Evolutionary conservation across 1,140 invertebrate genomes (phyloP).

Genomic region (Trichonephila clavata): DNA sequence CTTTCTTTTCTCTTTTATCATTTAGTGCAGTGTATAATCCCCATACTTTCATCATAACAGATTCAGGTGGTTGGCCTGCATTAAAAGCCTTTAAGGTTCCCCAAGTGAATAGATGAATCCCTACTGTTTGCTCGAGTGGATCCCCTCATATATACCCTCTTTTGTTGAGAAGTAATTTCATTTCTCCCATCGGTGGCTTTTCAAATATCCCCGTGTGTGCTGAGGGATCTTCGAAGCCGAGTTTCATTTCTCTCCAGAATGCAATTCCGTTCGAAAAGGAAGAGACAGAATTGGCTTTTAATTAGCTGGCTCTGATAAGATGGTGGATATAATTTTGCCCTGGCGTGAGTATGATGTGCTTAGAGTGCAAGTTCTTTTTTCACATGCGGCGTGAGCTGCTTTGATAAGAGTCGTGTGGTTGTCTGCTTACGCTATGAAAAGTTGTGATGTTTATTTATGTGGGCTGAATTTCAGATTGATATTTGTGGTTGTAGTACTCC

Average conservation of each 20-base stretch:
- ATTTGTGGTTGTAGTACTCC: too few species aligned
- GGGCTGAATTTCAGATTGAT: too few species aligned
- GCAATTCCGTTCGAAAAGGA: background rate
- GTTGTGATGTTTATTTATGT: too few species aligned
- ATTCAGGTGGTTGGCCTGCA: background rate
- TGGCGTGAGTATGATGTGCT: too few species aligned
- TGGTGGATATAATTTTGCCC: background rate
- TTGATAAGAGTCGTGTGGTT: too few species aligned
- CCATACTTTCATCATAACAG: background rate
- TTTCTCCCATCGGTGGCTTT: constrained; percentile 29
- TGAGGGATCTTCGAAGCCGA: background rate
- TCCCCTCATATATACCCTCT: constrained; percentile 38
- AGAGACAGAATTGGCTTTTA: constrained; percentile 1
- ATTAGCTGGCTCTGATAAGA: background rate
- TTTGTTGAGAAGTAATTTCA: constrained; percentile 42
- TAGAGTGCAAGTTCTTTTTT: too few species aligned
- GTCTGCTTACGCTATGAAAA: too few species aligned
- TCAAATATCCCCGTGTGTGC: constrained; percentile 29
- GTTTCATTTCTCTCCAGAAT: constrained; percentile 14
- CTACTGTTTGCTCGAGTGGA: constrained; percentile 38
- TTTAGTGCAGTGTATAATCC: background rate
- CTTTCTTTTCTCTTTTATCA: background rate
- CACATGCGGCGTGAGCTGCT: too few species aligned
- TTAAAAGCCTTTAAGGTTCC: constrained; percentile 10
- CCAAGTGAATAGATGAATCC: background rate